Evolutionary conservation across 2,113 vertebrate genomes (phyloP), one percentile per base, ranked within the genome.

Genomic region (Acrocephalus arundinaceus): DNA sequence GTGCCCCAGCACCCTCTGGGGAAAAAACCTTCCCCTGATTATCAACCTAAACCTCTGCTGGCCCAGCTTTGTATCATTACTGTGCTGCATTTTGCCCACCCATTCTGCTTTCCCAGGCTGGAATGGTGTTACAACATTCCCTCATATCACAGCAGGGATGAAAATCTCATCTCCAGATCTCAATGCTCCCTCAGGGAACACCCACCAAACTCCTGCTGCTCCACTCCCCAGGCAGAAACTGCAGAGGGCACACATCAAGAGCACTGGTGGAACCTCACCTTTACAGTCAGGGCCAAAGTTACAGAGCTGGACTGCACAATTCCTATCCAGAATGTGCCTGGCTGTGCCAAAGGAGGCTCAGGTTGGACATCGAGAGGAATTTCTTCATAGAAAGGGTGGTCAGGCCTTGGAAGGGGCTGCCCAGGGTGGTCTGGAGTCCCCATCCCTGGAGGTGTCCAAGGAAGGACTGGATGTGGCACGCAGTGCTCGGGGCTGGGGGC

Each of bases 121-220:
- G 52, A 74, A 30, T 0, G 0, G 18, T 8, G 2, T 20, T 15
- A 39, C 6, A 11, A 1, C 4, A 48, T 21, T n/a, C 30, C 15
- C 51, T n/a, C 6, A 0, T 3, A 11, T 24, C 81, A 67, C 24
- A 45, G 13, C n/a, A 39, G 51, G 61, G 51, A 54, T 19, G 13
- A 23, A 81, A 68, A 59, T 17, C 2, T 2, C 35, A 4, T 2
- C 2, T 10, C 24, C 37, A 35, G 21, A 20, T 11, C 18, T 11
- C 0, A 0, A 22, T 25, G 48, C 24, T 73, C 76, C 49, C 22
- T 25, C 46, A 15, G 54, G 1, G 9, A 65, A 13, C 37, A 18
- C 2, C 0, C 11, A 48, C 4, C 43, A 31, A 13, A 4, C 31
- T 67, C 11, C 33, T 33, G 54, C 66, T 20, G 25, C 49, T 48